Percentiles rank a stretch among this genome's conserved stretches.
Conservation (phyloP, 2,888 invertebrate genomes). For the Agriopis aurantiaria region DNA sequence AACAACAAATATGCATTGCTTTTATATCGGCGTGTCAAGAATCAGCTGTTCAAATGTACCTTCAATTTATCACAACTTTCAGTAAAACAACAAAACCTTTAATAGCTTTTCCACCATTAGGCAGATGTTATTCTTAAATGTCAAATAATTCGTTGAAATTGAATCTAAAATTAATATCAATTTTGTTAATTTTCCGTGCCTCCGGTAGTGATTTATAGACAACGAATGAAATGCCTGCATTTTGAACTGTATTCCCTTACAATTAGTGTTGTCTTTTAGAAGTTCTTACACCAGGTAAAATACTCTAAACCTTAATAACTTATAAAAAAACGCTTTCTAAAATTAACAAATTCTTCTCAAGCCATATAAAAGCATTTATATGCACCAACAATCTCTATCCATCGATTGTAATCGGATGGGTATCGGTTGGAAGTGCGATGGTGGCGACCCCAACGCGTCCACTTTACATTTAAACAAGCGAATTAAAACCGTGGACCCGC, state of each 20-base stretch:
- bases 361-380: slow-evolving; percentile 52
- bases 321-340: slow-evolving; percentile 33
- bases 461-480: slow-evolving; percentile 38
- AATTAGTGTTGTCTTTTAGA: slow-evolving; percentile 7
- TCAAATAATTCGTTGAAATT: not conserved
- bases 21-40: slow-evolving; percentile 57
- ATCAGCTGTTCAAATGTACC: slow-evolving; percentile 1
- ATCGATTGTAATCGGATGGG: slow-evolving; percentile 31
- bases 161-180: not conserved
- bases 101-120: too few relatives aligned
- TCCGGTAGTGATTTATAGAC: slow-evolving; percentile 1
- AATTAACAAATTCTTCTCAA: slow-evolving; percentile 42
- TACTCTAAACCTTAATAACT: slow-evolving; percentile 15
- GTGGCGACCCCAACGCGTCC: slow-evolving; percentile 42
- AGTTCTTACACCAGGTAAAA: slow-evolving; percentile 5
- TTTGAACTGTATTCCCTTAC: slow-evolving; percentile 35
- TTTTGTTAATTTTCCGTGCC: slow-evolving; percentile 20
- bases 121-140: not conserved
- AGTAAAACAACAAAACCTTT: not conserved
- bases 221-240: slow-evolving; percentile 24
- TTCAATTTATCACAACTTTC: not conserved
- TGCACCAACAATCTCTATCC: slow-evolving; percentile 30
- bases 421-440: slow-evolving; percentile 30
- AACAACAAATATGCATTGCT: slow-evolving; percentile 67
- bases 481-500: slow-evolving; percentile 42